phyloP scores from a whole-genome alignment of 2,888 invertebrate genomes.

The Marronus borbonicus region DNA sequence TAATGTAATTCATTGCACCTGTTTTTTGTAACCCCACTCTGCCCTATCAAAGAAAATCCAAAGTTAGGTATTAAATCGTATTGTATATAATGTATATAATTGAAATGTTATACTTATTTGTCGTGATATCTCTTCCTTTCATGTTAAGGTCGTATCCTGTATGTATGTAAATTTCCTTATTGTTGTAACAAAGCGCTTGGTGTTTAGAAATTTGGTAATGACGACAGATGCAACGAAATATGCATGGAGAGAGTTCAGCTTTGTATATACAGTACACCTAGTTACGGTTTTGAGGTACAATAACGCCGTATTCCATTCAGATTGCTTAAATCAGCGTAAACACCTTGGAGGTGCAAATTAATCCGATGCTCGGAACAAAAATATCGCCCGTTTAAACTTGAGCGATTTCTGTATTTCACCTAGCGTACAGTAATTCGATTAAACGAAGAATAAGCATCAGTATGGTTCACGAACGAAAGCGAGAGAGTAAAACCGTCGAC shows the following conservation, averaged over 20 bases:
- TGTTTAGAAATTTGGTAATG: slow-evolving; percentile 40
- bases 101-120: neutral
- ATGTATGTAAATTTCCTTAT: slow-evolving; percentile 10
- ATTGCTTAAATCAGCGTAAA: slow-evolving; percentile 61
- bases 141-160: neutral
- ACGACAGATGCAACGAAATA: slow-evolving; percentile 39
- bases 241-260: slow-evolving; percentile 26
- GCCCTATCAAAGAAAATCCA: too few species aligned
- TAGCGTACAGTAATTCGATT: slow-evolving; percentile 43
- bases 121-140: neutral
- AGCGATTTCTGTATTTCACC: slow-evolving; percentile 60
- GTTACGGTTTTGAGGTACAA: slow-evolving; percentile 17
- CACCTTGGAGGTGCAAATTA: slow-evolving; percentile 64
- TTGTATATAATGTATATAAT: too few species aligned
- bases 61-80: too few species aligned
- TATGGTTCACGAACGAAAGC: slow-evolving; percentile 6
- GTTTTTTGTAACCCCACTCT: too few species aligned
- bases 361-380: slow-evolving; percentile 66
- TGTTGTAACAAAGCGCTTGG: slow-evolving; percentile 12
- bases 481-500: slow-evolving; percentile 61
- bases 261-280: slow-evolving; percentile 5
- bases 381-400: slow-evolving; percentile 66
- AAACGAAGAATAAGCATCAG: slow-evolving; percentile 27
- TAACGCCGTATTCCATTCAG: slow-evolving; percentile 55
- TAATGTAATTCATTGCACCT: too few species aligned